A percentile compares a stretch with the other conserved stretches of the same genome.
phyloP scores from a whole-genome alignment of 2,797 vertebrate species.

The Lithobates pipiens region DNA sequence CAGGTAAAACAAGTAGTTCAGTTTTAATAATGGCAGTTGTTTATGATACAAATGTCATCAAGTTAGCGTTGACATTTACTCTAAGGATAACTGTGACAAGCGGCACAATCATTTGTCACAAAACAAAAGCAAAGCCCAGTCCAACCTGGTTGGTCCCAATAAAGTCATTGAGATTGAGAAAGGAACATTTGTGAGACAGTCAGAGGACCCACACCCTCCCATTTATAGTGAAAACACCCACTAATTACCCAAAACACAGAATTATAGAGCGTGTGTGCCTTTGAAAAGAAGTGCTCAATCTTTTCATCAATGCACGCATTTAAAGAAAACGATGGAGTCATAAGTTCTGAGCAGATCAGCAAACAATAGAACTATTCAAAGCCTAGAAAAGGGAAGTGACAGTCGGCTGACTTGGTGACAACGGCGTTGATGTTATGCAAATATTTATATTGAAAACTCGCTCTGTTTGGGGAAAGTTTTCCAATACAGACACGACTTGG shows the following conservation, averaged over 20 bases:
- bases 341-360: neutral
- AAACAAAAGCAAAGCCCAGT: neutral
- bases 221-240: constrained; percentile 34
- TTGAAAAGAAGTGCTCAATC: neutral
- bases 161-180: neutral
- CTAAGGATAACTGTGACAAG: too few relatives aligned
- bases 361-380: constrained; percentile 40
- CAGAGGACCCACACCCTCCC: neutral
- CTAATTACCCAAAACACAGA: constrained; percentile 21
- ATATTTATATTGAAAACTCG: constrained; percentile 44
- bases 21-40: too few relatives aligned
- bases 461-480: constrained; percentile 27
- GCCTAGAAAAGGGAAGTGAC: neutral
- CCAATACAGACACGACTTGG: neutral
- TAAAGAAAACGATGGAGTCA: neutral
- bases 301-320: neutral
- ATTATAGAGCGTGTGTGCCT: neutral
- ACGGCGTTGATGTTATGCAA: neutral
- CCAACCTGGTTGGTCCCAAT: neutral
- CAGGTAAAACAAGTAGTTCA: too few relatives aligned
- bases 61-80: too few relatives aligned
- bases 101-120: neutral
- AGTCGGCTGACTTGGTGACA: neutral
- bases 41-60: too few relatives aligned
- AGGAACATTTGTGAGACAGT: neutral